A percentile compares a stretch with the other conserved stretches of the same genome.
Evolutionary conservation across 2,888 invertebrate species (phyloP).

Genomic region (Petrolisthes cinctipes): DNA sequence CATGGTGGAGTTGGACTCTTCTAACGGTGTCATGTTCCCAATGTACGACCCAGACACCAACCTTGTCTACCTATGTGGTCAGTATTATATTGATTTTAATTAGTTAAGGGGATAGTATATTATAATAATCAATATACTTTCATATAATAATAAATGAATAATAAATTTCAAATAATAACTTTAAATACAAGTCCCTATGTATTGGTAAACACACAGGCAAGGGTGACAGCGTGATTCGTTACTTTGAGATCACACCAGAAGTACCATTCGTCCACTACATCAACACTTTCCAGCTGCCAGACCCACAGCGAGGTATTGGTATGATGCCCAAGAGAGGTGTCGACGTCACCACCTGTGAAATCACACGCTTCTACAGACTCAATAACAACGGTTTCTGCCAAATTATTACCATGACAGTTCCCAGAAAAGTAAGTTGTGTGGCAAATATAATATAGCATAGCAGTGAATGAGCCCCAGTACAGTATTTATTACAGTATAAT

Average conservation of each 20-base stretch:
- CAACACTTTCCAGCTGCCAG: slow-evolving; percentile 96
- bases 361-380: slow-evolving; percentile 93
- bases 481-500: no score
- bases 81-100: slow-evolving; percentile 71
- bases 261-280: slow-evolving; percentile 96
- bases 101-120: background rate
- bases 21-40: slow-evolving; percentile 97
- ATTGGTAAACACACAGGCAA: slow-evolving; percentile 67
- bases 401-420: slow-evolving; percentile 96
- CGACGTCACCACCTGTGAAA: slow-evolving; percentile 94
- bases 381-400: slow-evolving; percentile 83
- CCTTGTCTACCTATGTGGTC: slow-evolving; percentile 94
- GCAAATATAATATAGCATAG: background rate
- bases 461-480: no score
- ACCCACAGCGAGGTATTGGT: slow-evolving; percentile 95
- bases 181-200: background rate
- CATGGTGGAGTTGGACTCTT: slow-evolving; percentile 92
- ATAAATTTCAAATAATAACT: background rate
- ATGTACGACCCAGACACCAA: slow-evolving; percentile 96
- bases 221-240: slow-evolving; percentile 97
- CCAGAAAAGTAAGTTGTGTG: slow-evolving; percentile 79
- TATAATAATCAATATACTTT: background rate
- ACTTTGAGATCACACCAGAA: slow-evolving; percentile 92
- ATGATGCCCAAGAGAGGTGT: slow-evolving; percentile 98
- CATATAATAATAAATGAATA: background rate